phyloP scores from a whole-genome alignment of 1,140 invertebrate species.

The Leguminivora glycinivorella region DNA sequence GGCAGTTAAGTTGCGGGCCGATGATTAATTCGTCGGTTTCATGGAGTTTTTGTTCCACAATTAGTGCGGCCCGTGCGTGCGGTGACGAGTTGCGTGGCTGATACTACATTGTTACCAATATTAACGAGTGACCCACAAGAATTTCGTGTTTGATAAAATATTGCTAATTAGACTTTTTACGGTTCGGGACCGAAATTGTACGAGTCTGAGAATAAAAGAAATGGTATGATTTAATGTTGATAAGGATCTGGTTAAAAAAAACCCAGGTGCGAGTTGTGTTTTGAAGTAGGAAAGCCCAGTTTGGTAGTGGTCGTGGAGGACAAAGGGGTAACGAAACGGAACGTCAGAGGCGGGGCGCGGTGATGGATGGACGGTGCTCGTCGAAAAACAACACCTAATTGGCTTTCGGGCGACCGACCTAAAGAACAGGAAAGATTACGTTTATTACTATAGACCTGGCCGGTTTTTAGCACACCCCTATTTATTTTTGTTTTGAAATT shows the following conservation, averaged over 20 bases:
- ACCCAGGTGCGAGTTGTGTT: not conserved
- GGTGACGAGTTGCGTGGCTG: constrained; percentile 43
- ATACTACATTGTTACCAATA: constrained; percentile 50
- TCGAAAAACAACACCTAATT: constrained; percentile 23
- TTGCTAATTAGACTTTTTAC: constrained; percentile 46
- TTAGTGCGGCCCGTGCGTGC: constrained; percentile 41
- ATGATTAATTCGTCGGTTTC: constrained; percentile 66
- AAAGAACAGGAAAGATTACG: not conserved
- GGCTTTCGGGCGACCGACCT: constrained; percentile 6
- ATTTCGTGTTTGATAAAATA: constrained; percentile 48
- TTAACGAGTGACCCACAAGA: constrained; percentile 46
- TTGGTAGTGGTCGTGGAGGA: not conserved
- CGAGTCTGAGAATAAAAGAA: not conserved
- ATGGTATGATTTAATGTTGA: constrained; percentile 24
- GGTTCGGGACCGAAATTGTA: constrained; percentile 5
- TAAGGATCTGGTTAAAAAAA: not conserved
- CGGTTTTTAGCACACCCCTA: not conserved
- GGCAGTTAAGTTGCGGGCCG: constrained; percentile 45
- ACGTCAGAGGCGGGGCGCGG: constrained; percentile 24
- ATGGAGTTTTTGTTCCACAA: constrained; percentile 67
- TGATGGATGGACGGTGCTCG: constrained; percentile 25
- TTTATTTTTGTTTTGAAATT: not conserved
- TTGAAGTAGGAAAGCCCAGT: not conserved
- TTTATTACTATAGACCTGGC: not conserved
- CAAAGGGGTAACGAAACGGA: constrained; percentile 16